Evolutionary conservation across 1,140 invertebrate genomes (phyloP), one percentile per base, ranked within the genome.

Genomic region (Caerostris darwini): DNA sequence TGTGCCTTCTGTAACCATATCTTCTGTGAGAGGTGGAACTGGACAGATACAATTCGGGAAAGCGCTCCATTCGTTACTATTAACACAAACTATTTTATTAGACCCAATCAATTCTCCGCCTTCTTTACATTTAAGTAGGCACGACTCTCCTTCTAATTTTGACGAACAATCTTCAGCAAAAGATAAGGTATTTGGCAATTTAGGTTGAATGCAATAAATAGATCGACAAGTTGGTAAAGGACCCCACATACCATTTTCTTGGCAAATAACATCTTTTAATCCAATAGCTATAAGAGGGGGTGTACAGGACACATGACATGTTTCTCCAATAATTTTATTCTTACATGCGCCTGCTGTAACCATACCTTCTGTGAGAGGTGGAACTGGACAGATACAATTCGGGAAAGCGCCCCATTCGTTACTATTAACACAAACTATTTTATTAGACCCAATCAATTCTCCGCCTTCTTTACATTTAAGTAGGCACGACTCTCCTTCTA

Each of bases 41-140:
- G 90, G 59, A 12, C 90, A 92, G 7, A 59, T 85, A 50, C 91
- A 92, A 1, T 92, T n/a, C 1, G 91, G 91, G 3, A 92, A 57
- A 7, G 8, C 6, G 10, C 7, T 34, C 91, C 91, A 92, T 10
- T 58, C 7, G 64, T 3, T 19, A 0, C 8, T n/a, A 86, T 86
- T 57, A n/a, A 69, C 58, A 14, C 82, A 92, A 64, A 17, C 12
- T n/a, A 92, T 86, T 59, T 69, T 57, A 3, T 19, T 69, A 19
- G 58, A 85, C 3, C 83, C 83, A 4, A 92, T 5, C 19, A 92
- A 57, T 34, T 86, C 50, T 17, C 61, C 82, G 34, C 12, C n/a
- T 53, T 69, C 54, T 58, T 56, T 69, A 17, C 91, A 86, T 1
- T 57, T 3, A 50, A 92, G 8, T 3, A 6, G n/a, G 56, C 82